phyloP scores from a whole-genome alignment of 2,797 vertebrate genomes.

The Morelia viridis region DNA sequence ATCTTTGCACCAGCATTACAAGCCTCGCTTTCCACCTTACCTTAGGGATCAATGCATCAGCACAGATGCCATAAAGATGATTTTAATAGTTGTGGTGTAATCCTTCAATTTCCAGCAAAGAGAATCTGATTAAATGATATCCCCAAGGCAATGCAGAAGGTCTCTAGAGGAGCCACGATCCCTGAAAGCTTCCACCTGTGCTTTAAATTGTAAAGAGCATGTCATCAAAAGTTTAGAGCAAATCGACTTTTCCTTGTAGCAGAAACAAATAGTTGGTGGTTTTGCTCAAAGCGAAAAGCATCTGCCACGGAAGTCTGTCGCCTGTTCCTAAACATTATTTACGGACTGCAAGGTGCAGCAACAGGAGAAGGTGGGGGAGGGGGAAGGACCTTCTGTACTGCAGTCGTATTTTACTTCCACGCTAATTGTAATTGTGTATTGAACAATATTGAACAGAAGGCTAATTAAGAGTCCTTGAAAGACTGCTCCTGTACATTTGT shows the following conservation, averaged over 20 bases:
- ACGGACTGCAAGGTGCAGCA: conserved; percentile 65
- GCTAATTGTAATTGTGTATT: conserved; percentile 69
- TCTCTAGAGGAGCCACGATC: conserved; percentile 34
- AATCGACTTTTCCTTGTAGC: conserved; percentile 39
- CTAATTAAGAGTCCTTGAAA: conserved; percentile 70
- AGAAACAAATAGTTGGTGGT: conserved; percentile 22
- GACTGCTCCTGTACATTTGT: conserved; percentile 56
- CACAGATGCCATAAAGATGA: conserved; percentile 41
- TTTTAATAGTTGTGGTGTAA: background rate
- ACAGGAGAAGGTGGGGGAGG: conserved; percentile 1
- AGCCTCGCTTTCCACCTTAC: background rate
- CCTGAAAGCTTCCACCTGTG: conserved; percentile 46
- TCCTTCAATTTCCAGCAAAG: conserved; percentile 2
- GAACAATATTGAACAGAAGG: conserved; percentile 62
- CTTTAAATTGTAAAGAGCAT: conserved; percentile 60
- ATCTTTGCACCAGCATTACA: background rate
- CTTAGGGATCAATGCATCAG: conserved; percentile 14
- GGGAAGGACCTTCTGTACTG: conserved; percentile 45
- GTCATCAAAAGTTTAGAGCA: conserved; percentile 48
- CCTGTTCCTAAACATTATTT: conserved; percentile 64
- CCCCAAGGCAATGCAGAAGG: conserved; percentile 53
- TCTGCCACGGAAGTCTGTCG: conserved; percentile 59
- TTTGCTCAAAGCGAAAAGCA: conserved; percentile 42
- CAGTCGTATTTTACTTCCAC: conserved; percentile 68
- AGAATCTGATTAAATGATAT: conserved; percentile 48